Evolutionary conservation across 2,797 vertebrate species (phyloP).

Genomic region (Ispidina lecontei): DNA sequence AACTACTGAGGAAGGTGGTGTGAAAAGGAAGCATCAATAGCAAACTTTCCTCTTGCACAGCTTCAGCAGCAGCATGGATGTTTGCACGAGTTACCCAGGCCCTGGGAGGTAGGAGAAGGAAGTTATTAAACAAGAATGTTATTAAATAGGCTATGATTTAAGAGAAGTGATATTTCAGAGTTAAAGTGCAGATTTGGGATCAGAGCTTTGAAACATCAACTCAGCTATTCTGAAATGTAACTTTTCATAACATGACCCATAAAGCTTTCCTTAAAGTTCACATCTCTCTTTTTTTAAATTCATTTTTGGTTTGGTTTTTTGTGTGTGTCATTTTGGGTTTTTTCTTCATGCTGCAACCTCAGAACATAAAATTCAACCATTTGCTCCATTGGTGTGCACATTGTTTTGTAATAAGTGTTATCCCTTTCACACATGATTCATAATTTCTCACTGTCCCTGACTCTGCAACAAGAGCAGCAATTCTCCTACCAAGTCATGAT

Average conservation of each 20-base stretch:
- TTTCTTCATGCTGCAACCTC: background rate
- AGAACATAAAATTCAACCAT: conserved; percentile 33
- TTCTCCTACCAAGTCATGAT: background rate
- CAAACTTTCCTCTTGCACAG: background rate
- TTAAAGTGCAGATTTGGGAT: background rate
- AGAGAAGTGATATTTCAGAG: background rate
- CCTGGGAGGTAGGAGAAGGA: background rate
- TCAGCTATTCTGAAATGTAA: conserved; percentile 5
- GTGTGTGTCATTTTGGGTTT: background rate
- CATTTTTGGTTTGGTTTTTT: background rate
- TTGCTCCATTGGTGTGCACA: background rate
- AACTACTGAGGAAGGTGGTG: background rate
- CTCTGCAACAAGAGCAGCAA: conserved; percentile 4
- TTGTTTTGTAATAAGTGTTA: conserved; percentile 26
- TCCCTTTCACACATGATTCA: background rate
- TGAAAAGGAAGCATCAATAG: accelerated
- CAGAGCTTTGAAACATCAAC: background rate
- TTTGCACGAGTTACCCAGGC: background rate
- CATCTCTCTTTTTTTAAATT: background rate
- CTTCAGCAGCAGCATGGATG: accelerated
- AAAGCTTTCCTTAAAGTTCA: conserved; percentile 14
- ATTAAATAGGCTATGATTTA: background rate
- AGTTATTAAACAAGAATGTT: background rate
- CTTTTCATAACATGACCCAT: conserved; percentile 29
- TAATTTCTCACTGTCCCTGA: background rate